Evolutionary conservation across 1,140 invertebrate genomes (phyloP), one percentile per base, ranked within the genome.

Genomic region (Pseudoatta argentina): DNA sequence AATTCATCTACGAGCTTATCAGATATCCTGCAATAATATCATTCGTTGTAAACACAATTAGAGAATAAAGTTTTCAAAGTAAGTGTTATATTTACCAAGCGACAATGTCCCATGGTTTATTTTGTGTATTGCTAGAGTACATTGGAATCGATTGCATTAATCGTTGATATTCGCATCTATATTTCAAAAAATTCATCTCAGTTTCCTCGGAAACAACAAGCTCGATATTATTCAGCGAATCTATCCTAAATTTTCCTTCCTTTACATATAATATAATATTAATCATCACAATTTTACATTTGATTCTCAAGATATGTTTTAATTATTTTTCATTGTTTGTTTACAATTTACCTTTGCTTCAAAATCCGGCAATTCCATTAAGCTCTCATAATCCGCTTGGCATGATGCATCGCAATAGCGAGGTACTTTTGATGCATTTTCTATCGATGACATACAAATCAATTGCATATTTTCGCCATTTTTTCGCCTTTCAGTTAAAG

Each of bases 31-130:
- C 67, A 59, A 67, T 14, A 82, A 63, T 66, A 82, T 72, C 16
- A 76, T 77, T 59, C 16, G 8, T 86, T 30, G 48, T 57, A 55
- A 44, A 77, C n/a, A 44, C 59, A 83, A 55, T 18, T 51, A 24
- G 1, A 16, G 2, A 34, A 44, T 12, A 59, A 44, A 27, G 0
- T 48, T 48, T 0, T 39, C 8, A 3, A 86, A 51, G 3, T 24
- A 44, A 30, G 24, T 39, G 53, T 67, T 83, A 76, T 85, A 85
- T 55, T 93, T 90, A 95, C 94, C 94, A 95, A n/a, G 92, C 91
- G 16, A 95, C 92, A 24, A 95, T 87, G 66, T 95, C 92, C 94
- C 94, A 95, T 5, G 95, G 95, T 89, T 95, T 95, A 63, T 95
- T 95, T 64, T 91, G 91, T 10, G 93, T 93, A 48, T 91, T 94